Conservation (phyloP, 1,140 invertebrate genomes). For the Drosophila bifasciata region DNA sequence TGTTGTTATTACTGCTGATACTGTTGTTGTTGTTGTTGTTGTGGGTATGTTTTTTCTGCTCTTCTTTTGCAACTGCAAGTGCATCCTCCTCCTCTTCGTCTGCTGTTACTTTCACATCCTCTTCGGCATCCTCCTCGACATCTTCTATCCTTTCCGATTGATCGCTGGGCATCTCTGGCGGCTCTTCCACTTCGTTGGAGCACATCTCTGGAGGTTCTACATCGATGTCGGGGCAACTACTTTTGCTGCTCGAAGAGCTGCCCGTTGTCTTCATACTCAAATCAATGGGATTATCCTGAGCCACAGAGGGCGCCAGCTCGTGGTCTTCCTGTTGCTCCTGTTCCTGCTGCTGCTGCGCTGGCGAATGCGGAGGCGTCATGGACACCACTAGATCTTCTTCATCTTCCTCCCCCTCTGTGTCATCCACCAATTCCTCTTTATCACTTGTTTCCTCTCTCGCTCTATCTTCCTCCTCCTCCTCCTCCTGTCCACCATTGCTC, state of each 20-base stretch:
- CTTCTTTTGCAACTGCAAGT: conserved; percentile 76
- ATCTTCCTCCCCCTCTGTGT: conserved; percentile 5
- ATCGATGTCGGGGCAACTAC: conserved; percentile 42
- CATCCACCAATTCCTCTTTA: conserved; percentile 11
- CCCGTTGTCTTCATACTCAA: conserved; percentile 88
- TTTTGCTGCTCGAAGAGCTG: conserved; percentile 83
- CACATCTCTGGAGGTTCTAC: conserved; percentile 38
- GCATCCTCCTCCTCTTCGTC: conserved; percentile 72
- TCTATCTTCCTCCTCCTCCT: conserved; percentile 47
- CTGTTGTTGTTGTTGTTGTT: conserved; percentile 33
- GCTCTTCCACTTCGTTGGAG: conserved; percentile 50
- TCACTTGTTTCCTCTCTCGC: conserved; percentile 22
- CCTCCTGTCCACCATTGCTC: conserved; percentile 60
- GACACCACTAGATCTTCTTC: conserved; percentile 77
- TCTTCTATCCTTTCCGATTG: conserved; percentile 17
- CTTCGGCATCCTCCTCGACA: conserved; percentile 45
- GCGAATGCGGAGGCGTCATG: conserved; percentile 82
- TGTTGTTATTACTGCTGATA: conserved; percentile 40
- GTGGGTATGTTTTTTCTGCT: conserved; percentile 68
- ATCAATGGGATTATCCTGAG: conserved; percentile 92
- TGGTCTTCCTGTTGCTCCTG: background rate
- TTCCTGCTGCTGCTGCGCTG: conserved; percentile 37
- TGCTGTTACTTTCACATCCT: conserved; percentile 66
- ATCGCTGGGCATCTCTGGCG: background rate
- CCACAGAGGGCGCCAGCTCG: conserved; percentile 4